phyloP scores from a whole-genome alignment of 2,113 vertebrate species.

The Albula goreensis region DNA sequence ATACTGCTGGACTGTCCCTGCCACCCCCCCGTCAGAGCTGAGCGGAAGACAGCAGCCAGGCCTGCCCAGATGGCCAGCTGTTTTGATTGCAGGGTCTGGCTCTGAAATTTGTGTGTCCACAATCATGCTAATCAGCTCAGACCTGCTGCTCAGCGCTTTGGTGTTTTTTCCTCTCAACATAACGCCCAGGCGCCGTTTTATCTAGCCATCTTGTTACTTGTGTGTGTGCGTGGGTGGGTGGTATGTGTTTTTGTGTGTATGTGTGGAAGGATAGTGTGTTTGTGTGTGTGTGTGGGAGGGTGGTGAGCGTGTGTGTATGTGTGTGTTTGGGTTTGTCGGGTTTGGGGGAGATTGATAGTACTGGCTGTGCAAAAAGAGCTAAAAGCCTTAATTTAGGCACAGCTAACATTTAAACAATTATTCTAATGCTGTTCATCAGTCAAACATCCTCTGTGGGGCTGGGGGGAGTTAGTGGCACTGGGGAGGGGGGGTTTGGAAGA shows the following conservation, averaged over 20 bases:
- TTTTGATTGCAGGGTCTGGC: too few species aligned
- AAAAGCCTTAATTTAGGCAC: constrained; percentile 61
- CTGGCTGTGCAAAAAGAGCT: not conserved
- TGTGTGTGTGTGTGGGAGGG: not conserved
- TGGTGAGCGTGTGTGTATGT: not conserved
- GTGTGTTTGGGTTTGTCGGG: not conserved
- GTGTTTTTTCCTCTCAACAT: too few species aligned
- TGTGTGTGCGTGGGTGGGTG: not conserved
- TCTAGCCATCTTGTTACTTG: not conserved
- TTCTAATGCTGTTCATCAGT: constrained; percentile 71
- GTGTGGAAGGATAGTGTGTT: not conserved
- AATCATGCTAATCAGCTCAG: too few species aligned
- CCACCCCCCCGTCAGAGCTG: too few species aligned
- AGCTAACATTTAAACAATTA: constrained; percentile 76
- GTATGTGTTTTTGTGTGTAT: not conserved
- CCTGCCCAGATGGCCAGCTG: too few species aligned
- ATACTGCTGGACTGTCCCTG: too few species aligned
- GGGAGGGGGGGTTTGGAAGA: not conserved
- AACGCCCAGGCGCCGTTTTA: not conserved
- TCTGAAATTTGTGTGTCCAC: too few species aligned
- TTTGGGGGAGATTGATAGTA: not conserved
- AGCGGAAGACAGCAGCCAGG: too few species aligned
- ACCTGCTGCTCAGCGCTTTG: too few species aligned
- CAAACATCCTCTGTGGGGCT: constrained; percentile 48
- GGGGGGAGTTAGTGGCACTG: not conserved